Conservation (phyloP, 2,113 vertebrate species). For the Collichthys lucidus region DNA sequence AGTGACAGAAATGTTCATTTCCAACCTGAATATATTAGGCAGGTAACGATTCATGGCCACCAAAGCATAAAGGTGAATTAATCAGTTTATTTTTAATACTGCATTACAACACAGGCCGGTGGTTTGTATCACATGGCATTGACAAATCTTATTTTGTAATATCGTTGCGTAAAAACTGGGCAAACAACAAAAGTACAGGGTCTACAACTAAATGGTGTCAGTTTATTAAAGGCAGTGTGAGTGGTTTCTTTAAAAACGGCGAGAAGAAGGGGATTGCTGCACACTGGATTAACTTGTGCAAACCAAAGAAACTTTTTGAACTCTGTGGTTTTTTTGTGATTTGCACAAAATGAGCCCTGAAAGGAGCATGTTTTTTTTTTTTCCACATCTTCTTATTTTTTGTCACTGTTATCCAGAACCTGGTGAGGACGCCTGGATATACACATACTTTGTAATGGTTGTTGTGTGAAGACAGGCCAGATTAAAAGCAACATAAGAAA, state of each 20-base stretch:
- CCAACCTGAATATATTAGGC: background rate
- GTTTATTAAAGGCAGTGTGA: conserved; percentile 26
- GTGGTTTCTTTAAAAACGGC: conserved; percentile 12
- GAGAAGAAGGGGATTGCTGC: conserved; percentile 38
- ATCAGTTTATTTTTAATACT: background rate
- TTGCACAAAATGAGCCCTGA: conserved; percentile 68
- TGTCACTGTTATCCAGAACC: conserved; percentile 36
- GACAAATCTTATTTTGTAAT: conserved; percentile 1
- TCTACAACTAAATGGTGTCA: background rate
- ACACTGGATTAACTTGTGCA: conserved; percentile 67
- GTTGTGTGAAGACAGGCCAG: conserved; percentile 13
- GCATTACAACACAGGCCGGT: background rate
- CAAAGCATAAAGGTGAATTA: background rate
- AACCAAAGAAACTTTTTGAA: conserved; percentile 75
- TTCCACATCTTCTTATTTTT: conserved; percentile 25
- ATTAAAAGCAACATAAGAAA: conserved; percentile 27
- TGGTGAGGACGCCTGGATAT: conserved; percentile 30
- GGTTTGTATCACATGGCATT: conserved; percentile 2
- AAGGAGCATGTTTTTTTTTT: conserved; percentile 30
- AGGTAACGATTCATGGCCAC: background rate
- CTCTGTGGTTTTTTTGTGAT: conserved; percentile 51
- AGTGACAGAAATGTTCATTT: background rate
- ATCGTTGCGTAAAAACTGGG: background rate
- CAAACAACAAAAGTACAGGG: conserved; percentile 24
- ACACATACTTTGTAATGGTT: conserved; percentile 22